These are phyloP conservation scores for Anarrhichthys ocellatus DNA, from an alignment of 2,113 vertebrate species.

Conservation along the genomic window DNA sequence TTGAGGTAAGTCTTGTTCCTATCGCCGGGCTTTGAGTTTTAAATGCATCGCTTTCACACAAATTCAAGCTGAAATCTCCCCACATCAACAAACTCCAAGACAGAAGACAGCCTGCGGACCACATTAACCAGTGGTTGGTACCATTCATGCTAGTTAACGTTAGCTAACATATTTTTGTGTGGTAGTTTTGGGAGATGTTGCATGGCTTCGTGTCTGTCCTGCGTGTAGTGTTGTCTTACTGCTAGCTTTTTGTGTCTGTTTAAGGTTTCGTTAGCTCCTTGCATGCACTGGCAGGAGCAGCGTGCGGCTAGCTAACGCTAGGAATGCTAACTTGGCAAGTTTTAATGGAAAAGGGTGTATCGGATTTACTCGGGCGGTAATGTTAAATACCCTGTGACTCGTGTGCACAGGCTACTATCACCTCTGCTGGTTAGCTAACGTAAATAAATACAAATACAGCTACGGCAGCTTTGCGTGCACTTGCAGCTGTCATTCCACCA, in stretches of 20 bases:
- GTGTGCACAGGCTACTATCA: neutral
- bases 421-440: neutral
- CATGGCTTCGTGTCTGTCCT: neutral
- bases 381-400: slow-evolving; percentile 25
- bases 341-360: slow-evolving; percentile 38
- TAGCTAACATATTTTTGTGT: neutral
- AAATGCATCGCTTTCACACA: neutral
- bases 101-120: neutral
- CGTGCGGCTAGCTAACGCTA: slow-evolving; percentile 61
- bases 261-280: slow-evolving; percentile 8
- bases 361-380: slow-evolving; percentile 33
- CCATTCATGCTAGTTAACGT: slow-evolving; percentile 22
- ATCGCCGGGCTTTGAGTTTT: neutral
- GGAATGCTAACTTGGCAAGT: slow-evolving; percentile 54
- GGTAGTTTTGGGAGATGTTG: neutral
- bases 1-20: no score
- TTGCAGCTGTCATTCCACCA: slow-evolving; percentile 14
- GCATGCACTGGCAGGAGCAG: slow-evolving; percentile 23
- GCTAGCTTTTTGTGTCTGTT: neutral
- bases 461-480: neutral
- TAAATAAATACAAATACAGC: neutral
- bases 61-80: slow-evolving; percentile 20
- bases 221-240: neutral
- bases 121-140: slow-evolving; percentile 18
- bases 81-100: slow-evolving; percentile 36